Base-by-base conservation (phyloP, 2,888 invertebrate species). In the Nebria brevicollis region DNA sequence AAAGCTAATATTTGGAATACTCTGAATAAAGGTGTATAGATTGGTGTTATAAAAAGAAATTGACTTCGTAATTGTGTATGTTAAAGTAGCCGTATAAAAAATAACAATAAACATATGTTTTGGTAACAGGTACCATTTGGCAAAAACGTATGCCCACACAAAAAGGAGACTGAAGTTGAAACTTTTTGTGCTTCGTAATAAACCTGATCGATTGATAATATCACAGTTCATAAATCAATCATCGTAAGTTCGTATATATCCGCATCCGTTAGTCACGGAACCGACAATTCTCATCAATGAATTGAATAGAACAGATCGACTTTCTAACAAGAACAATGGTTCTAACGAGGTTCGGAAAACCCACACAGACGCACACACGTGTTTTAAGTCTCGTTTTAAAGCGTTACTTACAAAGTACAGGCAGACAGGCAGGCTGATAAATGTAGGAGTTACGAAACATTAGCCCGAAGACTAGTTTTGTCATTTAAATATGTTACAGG, bases 251-350 rank as follows among this genome's bases (percentile, higher is more conserved):
- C 54, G 13, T 54, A 54, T 54, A 54, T 54, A 54, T 54, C 54
- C 54, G 54, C 54, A 54, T 54, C 54, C 54, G 54, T 54, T 54
- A 13, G 54, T 54, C 54, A 54, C 54, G 54, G 54, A 54, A 54
- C 54, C 54, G 54, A 54, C 54, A 13, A 54, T 68, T 15, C 70
- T 72, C 80, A 80, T 80, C 80, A 80, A 80, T 80, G 80, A 80
- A 54, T 54, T 54, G 54, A 54, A 54, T 54, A 54, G 54, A 54
- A 75, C 65, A 77, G 66, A 75, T 41, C 80, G 75, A 80, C 80
- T 80, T 80, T 80, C 80, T 80, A 80, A 80, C 75, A 80, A 80
- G 80, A 80, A 80, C 80, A 80, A 80, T 80, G 64, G 80, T 68
- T 80, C 54, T 80, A 80, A 80, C 80, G 80, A 80, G 80, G 64